Conservation (phyloP, 2,888 invertebrate species). For the Creontiades dilutus region DNA sequence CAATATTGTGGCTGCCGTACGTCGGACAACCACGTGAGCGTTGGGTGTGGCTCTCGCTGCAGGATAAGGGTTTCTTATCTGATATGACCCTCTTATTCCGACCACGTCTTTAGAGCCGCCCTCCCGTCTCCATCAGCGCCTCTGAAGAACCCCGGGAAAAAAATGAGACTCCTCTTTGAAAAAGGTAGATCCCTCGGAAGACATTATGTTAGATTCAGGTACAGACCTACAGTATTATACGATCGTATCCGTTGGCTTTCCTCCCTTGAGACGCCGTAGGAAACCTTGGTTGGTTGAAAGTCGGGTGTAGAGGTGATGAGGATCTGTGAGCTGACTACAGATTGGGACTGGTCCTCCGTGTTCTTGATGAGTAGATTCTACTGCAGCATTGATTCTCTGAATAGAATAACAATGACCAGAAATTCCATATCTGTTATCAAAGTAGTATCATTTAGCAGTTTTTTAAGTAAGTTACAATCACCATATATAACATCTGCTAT, state of each 20-base stretch:
- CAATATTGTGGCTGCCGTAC: conserved; percentile 32
- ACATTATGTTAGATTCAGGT: conserved; percentile 27
- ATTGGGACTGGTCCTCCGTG: no score
- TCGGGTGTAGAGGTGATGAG: neutral
- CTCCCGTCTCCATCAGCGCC: conserved; percentile 10
- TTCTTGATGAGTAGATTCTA: no score
- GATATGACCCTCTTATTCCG: conserved; percentile 29
- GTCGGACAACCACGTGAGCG: conserved; percentile 46
- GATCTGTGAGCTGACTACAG: neutral
- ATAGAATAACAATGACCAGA: no score
- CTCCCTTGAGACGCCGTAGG: neutral
- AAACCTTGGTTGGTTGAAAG: neutral
- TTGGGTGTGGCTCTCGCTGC: conserved; percentile 40
- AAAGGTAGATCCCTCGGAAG: neutral
- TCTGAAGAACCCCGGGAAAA: neutral
- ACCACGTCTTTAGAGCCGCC: conserved; percentile 29
- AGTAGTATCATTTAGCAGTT: no score
- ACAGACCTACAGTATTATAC: neutral
- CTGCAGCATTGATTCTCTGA: no score
- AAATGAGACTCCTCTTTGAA: neutral
- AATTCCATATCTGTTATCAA: no score
- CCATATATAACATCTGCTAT: no score
- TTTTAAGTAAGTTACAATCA: no score
- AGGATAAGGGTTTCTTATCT: conserved; percentile 20
- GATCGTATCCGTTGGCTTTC: neutral